A percentile compares a stretch with the other conserved stretches of the same genome.
Conservation (phyloP, 1,140 invertebrate species). For the Gonatopus flavifemur region DNA sequence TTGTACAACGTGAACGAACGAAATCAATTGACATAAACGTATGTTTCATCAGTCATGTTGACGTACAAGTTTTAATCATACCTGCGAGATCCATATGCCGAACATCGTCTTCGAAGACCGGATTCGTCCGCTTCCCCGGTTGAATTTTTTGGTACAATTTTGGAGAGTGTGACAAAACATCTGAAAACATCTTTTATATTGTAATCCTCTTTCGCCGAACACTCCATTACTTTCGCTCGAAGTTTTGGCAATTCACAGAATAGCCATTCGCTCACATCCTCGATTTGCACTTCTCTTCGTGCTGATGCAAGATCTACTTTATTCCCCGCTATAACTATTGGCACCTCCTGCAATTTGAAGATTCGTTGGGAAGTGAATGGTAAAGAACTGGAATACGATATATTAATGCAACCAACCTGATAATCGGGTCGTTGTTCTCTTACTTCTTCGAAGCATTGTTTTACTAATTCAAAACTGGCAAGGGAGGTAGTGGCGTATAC, state of each 20-base stretch:
- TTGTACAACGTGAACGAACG: background rate
- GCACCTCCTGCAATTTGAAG: slow-evolving; percentile 69
- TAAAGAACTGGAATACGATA: background rate
- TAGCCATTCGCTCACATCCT: slow-evolving; percentile 80
- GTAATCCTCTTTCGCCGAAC: slow-evolving; percentile 78
- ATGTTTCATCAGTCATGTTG: background rate
- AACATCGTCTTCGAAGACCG: slow-evolving; percentile 71
- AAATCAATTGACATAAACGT: background rate
- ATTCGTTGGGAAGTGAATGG: too few relatives aligned
- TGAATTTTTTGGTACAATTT: slow-evolving; percentile 63
- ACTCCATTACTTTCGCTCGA: slow-evolving; percentile 77
- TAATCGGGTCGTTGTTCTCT: slow-evolving; percentile 76
- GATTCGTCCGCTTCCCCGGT: slow-evolving; percentile 62
- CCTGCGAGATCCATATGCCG: slow-evolving; percentile 66
- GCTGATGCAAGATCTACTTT: slow-evolving; percentile 73
- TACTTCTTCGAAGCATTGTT: slow-evolving; percentile 82
- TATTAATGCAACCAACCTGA: slow-evolving; percentile 52
- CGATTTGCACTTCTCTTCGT: slow-evolving; percentile 69
- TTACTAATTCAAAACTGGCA: slow-evolving; percentile 75
- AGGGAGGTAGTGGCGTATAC: slow-evolving; percentile 83
- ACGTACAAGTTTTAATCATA: slow-evolving; percentile 20
- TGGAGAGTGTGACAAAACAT: slow-evolving; percentile 69
- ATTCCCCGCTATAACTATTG: slow-evolving; percentile 84
- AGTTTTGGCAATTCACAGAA: slow-evolving; percentile 74
- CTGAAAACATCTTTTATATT: slow-evolving; percentile 78